Evolutionary conservation across 1,140 invertebrate species (phyloP), one percentile per base, ranked within the genome.

Genomic region (Drosophila tsacasi): DNA sequence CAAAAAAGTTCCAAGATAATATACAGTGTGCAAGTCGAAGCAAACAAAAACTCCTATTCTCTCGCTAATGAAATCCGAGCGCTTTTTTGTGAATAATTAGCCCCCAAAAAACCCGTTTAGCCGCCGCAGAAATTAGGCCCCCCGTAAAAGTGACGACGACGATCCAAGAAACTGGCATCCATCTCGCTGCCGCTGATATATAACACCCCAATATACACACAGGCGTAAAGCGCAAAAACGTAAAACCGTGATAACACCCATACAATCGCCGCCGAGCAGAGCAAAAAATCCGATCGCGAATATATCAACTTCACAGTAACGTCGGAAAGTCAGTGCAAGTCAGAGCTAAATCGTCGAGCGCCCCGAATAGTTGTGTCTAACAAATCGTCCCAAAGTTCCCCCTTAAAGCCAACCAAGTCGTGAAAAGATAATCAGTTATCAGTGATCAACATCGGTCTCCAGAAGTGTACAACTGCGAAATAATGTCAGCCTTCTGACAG

Each of bases 401-500:
- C 32, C 32, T 1, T 1, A 62, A 27, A 32, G 15, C 5, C 27
- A 21, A 30, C n/a, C 35, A 62, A 42, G 12, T 15, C 23, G 21
- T 25, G 23, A 17, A 19, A 40, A 46, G 2, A 32, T 32, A 44
- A 46, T 71, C 49, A 39, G 47, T 23, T 27, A 69, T 71, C 64
- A 71, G 52, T 59, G 32, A 49, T 49, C 65, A 57, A 19, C 2
- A 40, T 50, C 58, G 15, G 23, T 21, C 21, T 13, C 5, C 32
- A 71, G 9, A 57, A 39, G 54, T 39, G 21, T 57, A 40, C 23
- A 62, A 55, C 27, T 39, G 52, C 40, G 15, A 21, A 52, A 77
- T 81, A 81, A 82, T 85, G 83, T 76, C 39, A 50, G 62, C 58
- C 49, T 63, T 82, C 64, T 86, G 83, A 86, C 83, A 86, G 83